Base-by-base conservation (phyloP, 2,113 vertebrate genomes). In the Corythornis vintsioides region DNA sequence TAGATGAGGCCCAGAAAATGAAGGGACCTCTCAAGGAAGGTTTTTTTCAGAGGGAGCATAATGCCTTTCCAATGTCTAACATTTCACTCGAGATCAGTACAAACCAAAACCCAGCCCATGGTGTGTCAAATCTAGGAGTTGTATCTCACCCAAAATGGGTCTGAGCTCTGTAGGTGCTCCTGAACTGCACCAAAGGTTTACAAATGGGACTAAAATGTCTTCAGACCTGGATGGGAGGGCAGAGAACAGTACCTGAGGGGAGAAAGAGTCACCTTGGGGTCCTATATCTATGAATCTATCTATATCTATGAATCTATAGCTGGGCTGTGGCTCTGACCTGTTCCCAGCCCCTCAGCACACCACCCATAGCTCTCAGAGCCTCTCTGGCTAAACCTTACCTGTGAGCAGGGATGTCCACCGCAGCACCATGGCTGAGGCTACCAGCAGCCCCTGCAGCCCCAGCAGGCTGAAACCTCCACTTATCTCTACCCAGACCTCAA, bases 111-210 rank as follows among this genome's bases (percentile, higher is more conserved):
- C 4, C 28, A 63, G 57, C 29, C 16, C 28, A 13, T 0, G 0
- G 4, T 1, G 1, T 59, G 47, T 59, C 65, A 73, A 43, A 63
- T 9, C 0, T 0, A 16, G 38, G 53, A n/a, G 42, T 0, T 55
- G 21, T 6, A 60, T 29, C 48, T 38, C 75, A 85, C 60, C 48
- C 63, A 31, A 83, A 85, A 74, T 0, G 0, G 13, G 57, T 8
- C 15, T 5, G 12, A 55, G n/a, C 40, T 21, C 71, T 70, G 29
- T 21, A 47, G 77, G 15, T 8, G 8, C 19, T 79, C n/a, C 43
- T 50, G 66, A 82, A 11, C 15, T 6, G 10, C 45, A 33, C 28
- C 42, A 57, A 43, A 77, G 47, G 26, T 21, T 86, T 52, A 19
- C 1, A 1, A 38, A 75, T 0, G 1, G 52, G 24, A 57, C 5